These are phyloP conservation scores for Artemia franciscana DNA, from an alignment of 1,140 invertebrate species.

Conservation along the genomic window DNA sequence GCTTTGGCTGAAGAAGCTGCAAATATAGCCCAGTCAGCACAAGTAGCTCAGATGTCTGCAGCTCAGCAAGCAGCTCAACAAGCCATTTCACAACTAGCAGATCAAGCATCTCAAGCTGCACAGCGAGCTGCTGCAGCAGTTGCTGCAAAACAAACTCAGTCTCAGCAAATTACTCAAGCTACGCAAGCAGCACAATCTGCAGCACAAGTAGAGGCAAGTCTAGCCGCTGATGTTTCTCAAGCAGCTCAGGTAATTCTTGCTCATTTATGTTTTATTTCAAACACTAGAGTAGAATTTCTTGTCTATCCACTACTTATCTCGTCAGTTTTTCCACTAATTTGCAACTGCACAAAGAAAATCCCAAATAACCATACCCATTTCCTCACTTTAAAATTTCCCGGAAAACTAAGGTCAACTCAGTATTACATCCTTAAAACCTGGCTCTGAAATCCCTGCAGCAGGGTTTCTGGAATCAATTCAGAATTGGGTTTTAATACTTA, in stretches of 20 bases:
- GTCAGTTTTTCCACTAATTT: too few species aligned
- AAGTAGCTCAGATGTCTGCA: background rate
- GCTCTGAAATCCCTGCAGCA: too few species aligned
- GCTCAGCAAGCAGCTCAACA: conserved; percentile 4
- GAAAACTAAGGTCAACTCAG: too few species aligned
- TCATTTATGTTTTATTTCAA: too few species aligned
- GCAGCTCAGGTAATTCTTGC: conserved; percentile 4
- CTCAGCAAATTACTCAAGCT: conserved; percentile 3
- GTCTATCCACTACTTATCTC: too few species aligned
- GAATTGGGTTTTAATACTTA: too few species aligned
- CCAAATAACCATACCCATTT: too few species aligned
- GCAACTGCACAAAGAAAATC: too few species aligned
- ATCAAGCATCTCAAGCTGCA: conserved; percentile 1
- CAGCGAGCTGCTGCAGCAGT: background rate
- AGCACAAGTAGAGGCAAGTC: background rate
- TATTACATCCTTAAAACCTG: too few species aligned
- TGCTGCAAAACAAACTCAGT: background rate
- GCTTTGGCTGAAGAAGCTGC: conserved; percentile 1
- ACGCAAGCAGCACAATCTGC: conserved; percentile 1
- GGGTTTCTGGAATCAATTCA: too few species aligned
- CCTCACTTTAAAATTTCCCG: too few species aligned
- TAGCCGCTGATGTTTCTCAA: background rate
- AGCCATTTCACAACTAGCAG: background rate
- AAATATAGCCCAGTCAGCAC: background rate
- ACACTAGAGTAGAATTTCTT: too few species aligned